Evolutionary conservation across 2,888 invertebrate genomes (phyloP).

Genomic region (Diaprepes abbreviatus): DNA sequence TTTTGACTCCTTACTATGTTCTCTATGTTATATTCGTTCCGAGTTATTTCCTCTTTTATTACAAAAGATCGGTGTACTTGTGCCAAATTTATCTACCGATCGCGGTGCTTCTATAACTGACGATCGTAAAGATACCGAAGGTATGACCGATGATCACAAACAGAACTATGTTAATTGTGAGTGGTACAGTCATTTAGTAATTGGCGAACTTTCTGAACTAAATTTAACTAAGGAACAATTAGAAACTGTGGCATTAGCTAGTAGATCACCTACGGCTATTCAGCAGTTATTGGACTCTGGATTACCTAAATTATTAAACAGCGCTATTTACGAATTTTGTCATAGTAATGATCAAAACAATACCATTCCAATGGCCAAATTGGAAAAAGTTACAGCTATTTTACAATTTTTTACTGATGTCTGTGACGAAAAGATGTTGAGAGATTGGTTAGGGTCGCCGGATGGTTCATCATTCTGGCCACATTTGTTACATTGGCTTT

Average conservation of each 20-base stretch:
- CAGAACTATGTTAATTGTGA: slow-evolving; percentile 62
- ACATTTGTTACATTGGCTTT: slow-evolving; percentile 82
- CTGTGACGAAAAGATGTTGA: slow-evolving; percentile 84
- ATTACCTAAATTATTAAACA: slow-evolving; percentile 75
- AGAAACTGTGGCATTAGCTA: slow-evolving; percentile 82
- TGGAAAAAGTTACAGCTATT: slow-evolving; percentile 75
- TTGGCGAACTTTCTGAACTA: slow-evolving; percentile 71
- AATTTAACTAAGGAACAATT: slow-evolving; percentile 77
- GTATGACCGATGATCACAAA: slow-evolving; percentile 44
- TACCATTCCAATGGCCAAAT: slow-evolving; percentile 69
- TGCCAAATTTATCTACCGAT: slow-evolving; percentile 69
- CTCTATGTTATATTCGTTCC: slow-evolving; percentile 87
- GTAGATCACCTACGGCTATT: slow-evolving; percentile 84
- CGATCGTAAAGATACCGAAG: slow-evolving; percentile 68
- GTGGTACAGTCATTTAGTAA: slow-evolving; percentile 73
- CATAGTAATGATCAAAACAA: slow-evolving; percentile 54
- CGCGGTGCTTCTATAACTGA: slow-evolving; percentile 73
- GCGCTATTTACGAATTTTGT: slow-evolving; percentile 72
- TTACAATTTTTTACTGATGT: slow-evolving; percentile 87
- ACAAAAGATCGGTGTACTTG: slow-evolving; percentile 78
- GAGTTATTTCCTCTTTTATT: slow-evolving; percentile 82
- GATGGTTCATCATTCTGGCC: slow-evolving; percentile 90
- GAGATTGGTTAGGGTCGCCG: slow-evolving; percentile 88
- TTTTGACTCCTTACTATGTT: slow-evolving; percentile 88
- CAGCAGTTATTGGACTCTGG: slow-evolving; percentile 83